Percentiles rank a stretch among this genome's conserved stretches.
These are phyloP conservation scores for Andrena haemorrhoa DNA, from an alignment of 2,888 invertebrate genomes.

Conservation along the genomic window DNA sequence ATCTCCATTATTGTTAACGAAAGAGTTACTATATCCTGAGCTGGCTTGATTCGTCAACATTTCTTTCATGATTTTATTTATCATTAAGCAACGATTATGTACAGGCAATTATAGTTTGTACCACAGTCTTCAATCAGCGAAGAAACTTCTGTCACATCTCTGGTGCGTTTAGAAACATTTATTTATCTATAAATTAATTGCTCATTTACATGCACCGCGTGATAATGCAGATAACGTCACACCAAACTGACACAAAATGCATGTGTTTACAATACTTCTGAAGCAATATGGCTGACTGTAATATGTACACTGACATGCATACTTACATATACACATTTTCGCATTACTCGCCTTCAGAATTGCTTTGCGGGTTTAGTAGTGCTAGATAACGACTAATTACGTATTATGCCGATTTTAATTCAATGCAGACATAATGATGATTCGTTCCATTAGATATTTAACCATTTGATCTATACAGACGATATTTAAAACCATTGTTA, in stretches of 20 bases:
- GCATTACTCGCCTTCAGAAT: too few relatives aligned
- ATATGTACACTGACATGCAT: not conserved
- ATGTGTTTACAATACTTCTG: constrained; percentile 23
- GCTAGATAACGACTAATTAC: too few relatives aligned
- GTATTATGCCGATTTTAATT: too few relatives aligned
- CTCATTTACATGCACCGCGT: not conserved
- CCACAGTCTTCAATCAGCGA: not conserved
- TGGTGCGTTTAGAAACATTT: not conserved
- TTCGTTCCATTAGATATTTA: too few relatives aligned
- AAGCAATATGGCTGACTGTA: constrained; percentile 46
- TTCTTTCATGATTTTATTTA: constrained; percentile 78
- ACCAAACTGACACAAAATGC: not conserved
- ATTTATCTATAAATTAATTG: not conserved
- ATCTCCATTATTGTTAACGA: constrained; percentile 81
- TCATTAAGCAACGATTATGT: not conserved
- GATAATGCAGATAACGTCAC: not conserved
- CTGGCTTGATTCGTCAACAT: constrained; percentile 75
- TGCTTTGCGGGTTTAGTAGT: too few relatives aligned
- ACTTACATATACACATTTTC: too few relatives aligned
- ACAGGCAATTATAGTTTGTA: not conserved
- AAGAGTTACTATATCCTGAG: constrained; percentile 79
- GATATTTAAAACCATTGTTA: too few relatives aligned
- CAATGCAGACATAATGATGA: too few relatives aligned
- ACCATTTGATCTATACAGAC: too few relatives aligned
- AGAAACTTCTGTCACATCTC: constrained; percentile 1